Evolutionary conservation across 2,113 vertebrate species (phyloP).

Genomic region (Tachysurus fulvidraco): DNA sequence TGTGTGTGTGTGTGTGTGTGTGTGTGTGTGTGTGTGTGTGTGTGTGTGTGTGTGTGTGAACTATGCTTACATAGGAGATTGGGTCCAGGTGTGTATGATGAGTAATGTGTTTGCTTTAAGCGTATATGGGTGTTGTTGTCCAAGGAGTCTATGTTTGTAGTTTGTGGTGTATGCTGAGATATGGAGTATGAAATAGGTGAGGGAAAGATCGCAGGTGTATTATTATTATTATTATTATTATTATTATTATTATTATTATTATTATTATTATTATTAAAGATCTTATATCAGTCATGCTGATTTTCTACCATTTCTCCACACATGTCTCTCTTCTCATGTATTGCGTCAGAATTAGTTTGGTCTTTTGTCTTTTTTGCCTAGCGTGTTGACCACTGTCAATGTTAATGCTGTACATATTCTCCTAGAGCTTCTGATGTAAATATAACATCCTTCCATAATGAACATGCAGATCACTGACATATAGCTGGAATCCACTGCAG

Average conservation of each 20-base stretch:
- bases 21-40: background rate
- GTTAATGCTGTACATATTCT: conserved; percentile 2
- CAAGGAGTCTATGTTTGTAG: background rate
- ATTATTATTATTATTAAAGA: background rate
- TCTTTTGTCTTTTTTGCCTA: background rate
- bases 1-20: background rate
- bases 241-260: background rate
- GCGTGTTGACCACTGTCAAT: background rate
- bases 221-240: background rate
- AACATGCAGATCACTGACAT: conserved; percentile 13
- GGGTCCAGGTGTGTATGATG: background rate
- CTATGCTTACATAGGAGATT: background rate
- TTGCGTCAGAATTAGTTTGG: background rate
- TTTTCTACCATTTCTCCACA: background rate
- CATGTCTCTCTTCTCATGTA: background rate
- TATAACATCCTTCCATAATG: conserved; percentile 8
- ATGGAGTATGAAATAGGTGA: background rate
- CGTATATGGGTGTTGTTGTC: no score
- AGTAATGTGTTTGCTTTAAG: background rate
- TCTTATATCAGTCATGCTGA: background rate
- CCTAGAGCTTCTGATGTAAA: conserved; percentile 17
- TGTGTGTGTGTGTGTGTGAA: background rate
- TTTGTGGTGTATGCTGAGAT: background rate
- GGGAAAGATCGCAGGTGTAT: background rate
- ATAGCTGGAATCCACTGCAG: background rate